A percentile compares a stretch with the other conserved stretches of the same genome.
These are phyloP conservation scores for Seira ritae DNA, from an alignment of 2,888 invertebrate genomes.

Conservation along the genomic window DNA sequence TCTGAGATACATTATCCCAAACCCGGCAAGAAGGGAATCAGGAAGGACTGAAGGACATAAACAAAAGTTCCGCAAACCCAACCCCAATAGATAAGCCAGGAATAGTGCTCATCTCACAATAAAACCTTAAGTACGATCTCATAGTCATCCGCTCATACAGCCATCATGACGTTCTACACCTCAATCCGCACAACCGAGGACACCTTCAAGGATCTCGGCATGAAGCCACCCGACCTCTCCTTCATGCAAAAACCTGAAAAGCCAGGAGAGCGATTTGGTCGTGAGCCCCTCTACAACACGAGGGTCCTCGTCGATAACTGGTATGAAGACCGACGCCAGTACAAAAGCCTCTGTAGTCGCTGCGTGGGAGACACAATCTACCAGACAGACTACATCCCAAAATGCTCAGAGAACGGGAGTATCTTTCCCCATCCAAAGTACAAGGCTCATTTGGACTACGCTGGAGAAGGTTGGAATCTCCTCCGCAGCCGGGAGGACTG, in stretches of 20 bases:
- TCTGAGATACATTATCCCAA: too few species aligned
- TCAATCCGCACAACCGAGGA: conserved; percentile 39
- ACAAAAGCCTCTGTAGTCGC: conserved; percentile 61
- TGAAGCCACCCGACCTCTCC: conserved; percentile 35
- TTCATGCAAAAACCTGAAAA: conserved; percentile 29
- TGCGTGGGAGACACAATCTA: conserved; percentile 65
- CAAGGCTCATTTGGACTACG: neutral
- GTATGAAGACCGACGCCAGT: conserved; percentile 69
- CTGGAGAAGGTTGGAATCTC: conserved; percentile 65
- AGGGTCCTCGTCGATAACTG: conserved; percentile 66
- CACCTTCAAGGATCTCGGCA: conserved; percentile 27
- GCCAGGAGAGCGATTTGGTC: conserved; percentile 24
- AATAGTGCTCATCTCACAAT: too few species aligned
- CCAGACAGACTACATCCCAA: conserved; percentile 53
- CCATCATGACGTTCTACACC: too few species aligned
- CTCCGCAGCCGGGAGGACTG: conserved; percentile 64
- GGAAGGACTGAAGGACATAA: too few species aligned
- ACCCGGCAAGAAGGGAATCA: too few species aligned
- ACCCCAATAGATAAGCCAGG: too few species aligned
- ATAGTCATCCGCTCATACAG: too few species aligned
- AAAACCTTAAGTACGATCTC: too few species aligned
- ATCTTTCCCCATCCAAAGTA: conserved; percentile 52
- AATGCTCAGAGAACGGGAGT: neutral
- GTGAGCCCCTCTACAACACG: conserved; percentile 46
- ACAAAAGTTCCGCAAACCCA: too few species aligned